Base-by-base conservation (phyloP, 2,888 invertebrate genomes). In the Pyrochroa serraticornis region DNA sequence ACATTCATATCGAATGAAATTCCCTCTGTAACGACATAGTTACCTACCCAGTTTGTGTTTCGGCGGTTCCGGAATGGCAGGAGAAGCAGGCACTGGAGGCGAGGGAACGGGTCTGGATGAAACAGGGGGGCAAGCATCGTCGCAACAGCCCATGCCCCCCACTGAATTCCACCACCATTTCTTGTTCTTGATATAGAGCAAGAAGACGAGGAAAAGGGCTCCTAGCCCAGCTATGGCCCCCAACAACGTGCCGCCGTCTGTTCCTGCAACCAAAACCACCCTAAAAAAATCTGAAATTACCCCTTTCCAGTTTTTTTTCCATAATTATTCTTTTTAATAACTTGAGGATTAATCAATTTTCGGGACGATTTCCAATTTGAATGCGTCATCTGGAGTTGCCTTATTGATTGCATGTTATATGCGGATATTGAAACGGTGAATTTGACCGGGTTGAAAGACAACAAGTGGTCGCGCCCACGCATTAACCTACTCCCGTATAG, bases 141-240 rank as follows among this genome's bases (percentile, higher is more conserved):
- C 86, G 73, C 88, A 86, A 74, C 88, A 88, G 41, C 87, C 84
- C 60, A 81, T 81, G 44, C 83, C 84, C 60, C 83, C 80, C 63
- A 83, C 83, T 73, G 89, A 88, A 73, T 86, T 83, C 79, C 90
- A 83, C 79, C 90, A 89, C 77, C 87, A 83, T 75, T 89, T 82
- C 79, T 87, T 88, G 73, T 93, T 89, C 76, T 92, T 92, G 66
- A 95, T 85, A 82, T 95, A 95, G 67, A 95, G 84, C 72, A 94
- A 88, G 72, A 95, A 85, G 65, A 95, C 88, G 71, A 95, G 82
- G 68, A 95, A 84, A 59, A 95, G 82, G 13, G 89, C 88, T 51
- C 94, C 88, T 75, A 95, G 88, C 63, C 91, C 92, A 62, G 90
- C 91, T 71, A 94, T 89, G 62, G 91, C 93, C 73, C 93, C 93